These are phyloP conservation scores for Labeo calbasu DNA, from an alignment of 2,797 vertebrate species.

Conservation along the genomic window DNA sequence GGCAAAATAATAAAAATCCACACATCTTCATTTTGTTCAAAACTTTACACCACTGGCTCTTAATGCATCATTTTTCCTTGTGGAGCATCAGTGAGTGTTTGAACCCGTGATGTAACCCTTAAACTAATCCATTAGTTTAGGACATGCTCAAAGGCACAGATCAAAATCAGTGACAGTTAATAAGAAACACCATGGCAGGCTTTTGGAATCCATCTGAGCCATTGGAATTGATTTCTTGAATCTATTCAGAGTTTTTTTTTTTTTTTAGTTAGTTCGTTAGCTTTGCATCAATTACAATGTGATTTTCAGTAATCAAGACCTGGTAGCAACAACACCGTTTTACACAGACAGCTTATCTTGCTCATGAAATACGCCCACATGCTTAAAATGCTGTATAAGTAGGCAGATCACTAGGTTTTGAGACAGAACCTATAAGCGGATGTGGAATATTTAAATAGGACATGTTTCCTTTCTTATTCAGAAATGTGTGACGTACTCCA, in stretches of 20 bases:
- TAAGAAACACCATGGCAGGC: neutral
- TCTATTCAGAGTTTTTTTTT: neutral
- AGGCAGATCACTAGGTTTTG: neutral
- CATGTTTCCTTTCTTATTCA: conserved; percentile 63
- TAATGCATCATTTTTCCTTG: too few species aligned
- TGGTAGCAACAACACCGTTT: neutral
- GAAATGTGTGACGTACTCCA: conserved; percentile 93
- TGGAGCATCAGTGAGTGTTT: too few species aligned
- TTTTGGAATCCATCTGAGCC: neutral
- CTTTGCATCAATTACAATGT: neutral
- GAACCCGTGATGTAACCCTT: too few species aligned
- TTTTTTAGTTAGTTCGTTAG: neutral
- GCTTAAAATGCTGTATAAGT: neutral
- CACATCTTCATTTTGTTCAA: too few species aligned
- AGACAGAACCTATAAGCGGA: neutral
- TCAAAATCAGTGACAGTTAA: neutral
- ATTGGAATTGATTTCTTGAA: neutral
- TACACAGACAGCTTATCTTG: neutral
- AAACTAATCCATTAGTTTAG: too few species aligned
- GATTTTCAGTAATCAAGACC: neutral
- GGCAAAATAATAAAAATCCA: too few species aligned
- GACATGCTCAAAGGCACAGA: neutral
- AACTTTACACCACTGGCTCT: too few species aligned
- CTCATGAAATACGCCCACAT: neutral
- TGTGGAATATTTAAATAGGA: conserved; percentile 17